A percentile compares a stretch with the other conserved stretches of the same genome.
Evolutionary conservation across 2,797 vertebrate genomes (phyloP).

Genomic region (Eulemur rubriventer): DNA sequence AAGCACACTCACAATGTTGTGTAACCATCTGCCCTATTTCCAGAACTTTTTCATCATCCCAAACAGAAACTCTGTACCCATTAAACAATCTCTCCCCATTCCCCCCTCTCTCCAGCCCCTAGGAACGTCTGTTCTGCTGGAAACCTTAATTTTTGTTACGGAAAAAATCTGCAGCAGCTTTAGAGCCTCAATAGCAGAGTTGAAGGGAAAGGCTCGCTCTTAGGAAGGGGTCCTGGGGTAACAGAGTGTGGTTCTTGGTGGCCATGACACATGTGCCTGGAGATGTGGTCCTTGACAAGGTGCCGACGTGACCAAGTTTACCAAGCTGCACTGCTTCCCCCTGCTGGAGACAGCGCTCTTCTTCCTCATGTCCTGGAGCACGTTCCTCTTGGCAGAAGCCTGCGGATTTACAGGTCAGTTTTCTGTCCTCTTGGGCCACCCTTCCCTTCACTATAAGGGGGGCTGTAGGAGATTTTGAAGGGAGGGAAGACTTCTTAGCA

Average conservation of each 20-base stretch:
- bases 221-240: not conserved
- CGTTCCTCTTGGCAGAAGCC: conserved; percentile 96
- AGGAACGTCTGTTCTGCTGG: not conserved
- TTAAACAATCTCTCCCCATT: not conserved
- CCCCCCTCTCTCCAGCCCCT: not conserved
- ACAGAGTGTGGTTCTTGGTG: not conserved
- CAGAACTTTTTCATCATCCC: not conserved
- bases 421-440: not conserved
- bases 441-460: not conserved
- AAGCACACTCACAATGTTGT: not conserved
- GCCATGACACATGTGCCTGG: not conserved
- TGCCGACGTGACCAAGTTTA: conserved; percentile 97
- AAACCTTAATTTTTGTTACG: conserved; percentile 22
- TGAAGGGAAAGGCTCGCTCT: not conserved
- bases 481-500: not conserved
- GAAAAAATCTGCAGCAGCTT: not conserved
- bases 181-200: not conserved
- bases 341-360: conserved; percentile 98
- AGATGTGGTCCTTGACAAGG: conserved; percentile 86
- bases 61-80: not conserved
- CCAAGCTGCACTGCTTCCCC: conserved; percentile 97
- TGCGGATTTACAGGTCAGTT: conserved; percentile 96
- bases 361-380: conserved; percentile 99
- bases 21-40: not conserved
- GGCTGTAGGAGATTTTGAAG: not conserved